phyloP scores from a whole-genome alignment of 1,140 invertebrate species.

The Drosophila pectinifera region DNA sequence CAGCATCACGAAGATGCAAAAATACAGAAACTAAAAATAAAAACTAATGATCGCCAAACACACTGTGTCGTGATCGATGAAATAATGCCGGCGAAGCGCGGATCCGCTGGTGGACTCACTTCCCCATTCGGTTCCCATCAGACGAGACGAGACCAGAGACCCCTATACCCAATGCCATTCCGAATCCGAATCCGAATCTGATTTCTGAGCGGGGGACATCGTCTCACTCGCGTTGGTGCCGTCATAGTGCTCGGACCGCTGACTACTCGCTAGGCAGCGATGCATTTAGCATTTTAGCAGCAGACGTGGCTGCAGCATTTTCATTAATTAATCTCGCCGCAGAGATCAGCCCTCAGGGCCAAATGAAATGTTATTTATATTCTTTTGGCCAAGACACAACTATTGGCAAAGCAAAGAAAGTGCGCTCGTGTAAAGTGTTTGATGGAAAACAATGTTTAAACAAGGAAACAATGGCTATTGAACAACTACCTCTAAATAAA shows the following conservation, averaged over 20 bases:
- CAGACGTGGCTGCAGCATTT: conserved; percentile 20
- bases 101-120: conserved; percentile 11
- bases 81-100: conserved; percentile 25
- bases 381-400: conserved; percentile 9
- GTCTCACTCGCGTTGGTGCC: conserved; percentile 21
- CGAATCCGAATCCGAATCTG: conserved; percentile 19
- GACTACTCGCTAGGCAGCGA: background rate
- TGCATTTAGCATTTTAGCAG: conserved; percentile 3
- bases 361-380: conserved; percentile 34
- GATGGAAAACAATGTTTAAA: background rate
- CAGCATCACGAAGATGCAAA: conserved; percentile 3
- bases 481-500: background rate
- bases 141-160: conserved; percentile 1
- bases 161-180: conserved; percentile 16
- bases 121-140: conserved; percentile 18
- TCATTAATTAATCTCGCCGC: conserved; percentile 4
- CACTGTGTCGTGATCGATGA: conserved; percentile 38
- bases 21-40: background rate
- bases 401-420: conserved; percentile 4
- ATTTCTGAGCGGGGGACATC: conserved; percentile 12
- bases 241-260: conserved; percentile 30
- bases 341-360: conserved; percentile 2
- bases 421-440: background rate
- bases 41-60: conserved; percentile 15
- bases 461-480: background rate